A percentile compares a stretch with the other conserved stretches of the same genome.
These are phyloP conservation scores for Mamestra configurata DNA, from an alignment of 1,140 invertebrate species.

Conservation along the genomic window DNA sequence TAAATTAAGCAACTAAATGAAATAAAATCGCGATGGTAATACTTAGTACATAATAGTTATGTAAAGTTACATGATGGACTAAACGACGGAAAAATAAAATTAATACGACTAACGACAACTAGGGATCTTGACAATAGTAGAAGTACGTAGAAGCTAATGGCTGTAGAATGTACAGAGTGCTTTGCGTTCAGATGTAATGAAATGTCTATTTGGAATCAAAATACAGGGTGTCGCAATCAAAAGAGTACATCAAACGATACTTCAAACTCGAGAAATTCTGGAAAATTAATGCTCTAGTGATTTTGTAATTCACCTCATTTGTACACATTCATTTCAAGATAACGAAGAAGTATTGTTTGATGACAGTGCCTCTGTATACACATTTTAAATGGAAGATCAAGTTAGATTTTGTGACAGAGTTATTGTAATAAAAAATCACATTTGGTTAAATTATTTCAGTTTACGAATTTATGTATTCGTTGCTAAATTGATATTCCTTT, in stretches of 20 bases:
- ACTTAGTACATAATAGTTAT: conserved; percentile 48
- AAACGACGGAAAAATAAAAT: conserved; percentile 32
- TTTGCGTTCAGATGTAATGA: conserved; percentile 74
- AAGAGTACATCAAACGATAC: conserved; percentile 73
- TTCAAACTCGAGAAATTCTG: conserved; percentile 58
- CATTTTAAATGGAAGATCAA: conserved; percentile 64
- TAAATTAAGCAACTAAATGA: not conserved
- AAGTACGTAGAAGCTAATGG: conserved; percentile 81
- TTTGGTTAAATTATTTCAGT: conserved; percentile 20
- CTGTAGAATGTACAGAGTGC: conserved; percentile 78
- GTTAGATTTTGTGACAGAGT: conserved; percentile 51
- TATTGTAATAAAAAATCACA: conserved; percentile 39
- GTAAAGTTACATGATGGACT: conserved; percentile 45
- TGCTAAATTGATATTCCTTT: conserved; percentile 36
- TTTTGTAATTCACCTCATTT: conserved; percentile 28
- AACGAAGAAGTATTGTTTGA: conserved; percentile 70
- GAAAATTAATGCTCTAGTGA: conserved; percentile 23
- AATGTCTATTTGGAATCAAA: conserved; percentile 67
- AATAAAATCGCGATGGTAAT: conserved; percentile 48
- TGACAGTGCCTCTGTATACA: conserved; percentile 69
- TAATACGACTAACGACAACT: conserved; percentile 65
- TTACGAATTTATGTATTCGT: conserved; percentile 13
- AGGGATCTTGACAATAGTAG: conserved; percentile 86
- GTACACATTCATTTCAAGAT: conserved; percentile 35
- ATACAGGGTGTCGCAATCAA: conserved; percentile 59